Base-by-base conservation (phyloP, 2,113 vertebrate genomes). In the Beaufortia kweichowensis region DNA sequence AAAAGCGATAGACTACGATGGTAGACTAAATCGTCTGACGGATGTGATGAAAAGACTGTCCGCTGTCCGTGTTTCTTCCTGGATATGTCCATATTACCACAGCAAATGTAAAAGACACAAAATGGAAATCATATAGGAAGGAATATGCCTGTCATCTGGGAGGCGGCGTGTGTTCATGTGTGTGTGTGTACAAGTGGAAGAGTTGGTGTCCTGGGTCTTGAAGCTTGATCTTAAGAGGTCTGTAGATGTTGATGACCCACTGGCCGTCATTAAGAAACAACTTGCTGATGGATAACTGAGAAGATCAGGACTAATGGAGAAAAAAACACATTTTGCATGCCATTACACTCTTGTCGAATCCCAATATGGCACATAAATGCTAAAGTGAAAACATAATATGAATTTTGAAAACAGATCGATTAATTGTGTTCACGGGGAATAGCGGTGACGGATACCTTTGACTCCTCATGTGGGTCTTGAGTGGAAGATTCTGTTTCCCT, bases 401-500 rank as follows among this genome's bases (percentile, higher is more conserved):
- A 56, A 43, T 64, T 59, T 75, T 65, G 2, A 28, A 64, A 74
- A 59, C 23, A 21, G 60, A 72, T 26, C 57, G 57, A 55, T 69
- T 78, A 64, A 66, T 67, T 71, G 64, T 33, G 77, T 31, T 21
- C 35, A 33, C 67, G 33, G 35, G 12, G 48, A 67, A 21, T n/a
- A 15, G 28, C 29, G 62, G 68, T 73, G 68, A 77, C n/a, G 73
- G 72, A 62, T 86, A 98, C 96, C 96, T 96, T 94, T 78, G 93
- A 90, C 78, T 93, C 90, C 83, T 92, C 91, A 67, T 93, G 94
- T 84, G 91, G 91, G 79, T 96, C 94, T 87, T 96, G 95, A 1
- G 93, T 91, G 89, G 95, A 95, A 63, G 95, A 94, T 82, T 98
- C 96, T 86, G 96, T 98, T 96, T 99, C 97, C 93, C 95, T 96